A percentile compares a stretch with the other conserved stretches of the same genome.
phyloP scores from a whole-genome alignment of 2,888 invertebrate genomes.

The Baccha elongata region DNA sequence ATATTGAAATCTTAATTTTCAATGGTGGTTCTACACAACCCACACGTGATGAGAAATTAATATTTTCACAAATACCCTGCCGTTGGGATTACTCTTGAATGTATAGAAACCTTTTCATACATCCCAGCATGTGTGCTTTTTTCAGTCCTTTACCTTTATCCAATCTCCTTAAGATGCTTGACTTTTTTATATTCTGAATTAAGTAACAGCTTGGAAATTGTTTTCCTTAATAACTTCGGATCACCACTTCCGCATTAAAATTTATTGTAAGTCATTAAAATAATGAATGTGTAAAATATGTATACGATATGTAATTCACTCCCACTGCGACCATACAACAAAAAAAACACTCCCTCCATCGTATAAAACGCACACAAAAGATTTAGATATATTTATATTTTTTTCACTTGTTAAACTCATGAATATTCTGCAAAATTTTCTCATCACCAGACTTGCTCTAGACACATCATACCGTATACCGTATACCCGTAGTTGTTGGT shows the following conservation, averaged over 20 bases:
- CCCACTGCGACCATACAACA: not conserved
- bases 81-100: no score
- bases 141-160: not conserved
- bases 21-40: no score
- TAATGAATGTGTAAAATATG: constrained; percentile 29
- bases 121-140: not conserved
- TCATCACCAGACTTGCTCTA: constrained; percentile 49
- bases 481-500: constrained; percentile 1
- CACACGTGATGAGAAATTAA: no score
- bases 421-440: constrained; percentile 50
- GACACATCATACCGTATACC: constrained; percentile 25
- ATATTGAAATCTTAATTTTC: no score
- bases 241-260: constrained; percentile 37
- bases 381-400: constrained; percentile 32
- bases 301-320: constrained; percentile 15
- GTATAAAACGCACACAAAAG: constrained; percentile 5
- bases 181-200: not conserved
- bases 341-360: constrained; percentile 19
- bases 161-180: not conserved
- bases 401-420: constrained; percentile 42
- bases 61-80: no score
- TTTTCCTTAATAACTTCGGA: not conserved
- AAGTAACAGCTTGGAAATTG: not conserved
- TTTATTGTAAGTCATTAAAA: constrained; percentile 33
- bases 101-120: no score